These are phyloP conservation scores for Blastobasis lacticolella DNA, from an alignment of 2,888 invertebrate genomes.

Conservation along the genomic window DNA sequence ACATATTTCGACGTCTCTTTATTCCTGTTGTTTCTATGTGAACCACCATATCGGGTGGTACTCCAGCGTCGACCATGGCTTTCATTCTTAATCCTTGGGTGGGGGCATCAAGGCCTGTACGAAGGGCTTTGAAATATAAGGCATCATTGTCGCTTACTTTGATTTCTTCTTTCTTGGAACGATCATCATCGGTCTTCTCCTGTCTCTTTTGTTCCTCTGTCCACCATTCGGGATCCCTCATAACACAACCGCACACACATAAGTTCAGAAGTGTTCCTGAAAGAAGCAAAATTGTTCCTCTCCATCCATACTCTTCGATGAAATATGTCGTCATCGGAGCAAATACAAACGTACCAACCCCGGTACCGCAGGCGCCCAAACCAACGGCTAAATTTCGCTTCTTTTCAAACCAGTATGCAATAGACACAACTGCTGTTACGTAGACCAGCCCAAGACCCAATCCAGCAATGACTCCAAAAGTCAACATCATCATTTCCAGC, in stretches of 20 bases:
- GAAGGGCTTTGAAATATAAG: slow-evolving; percentile 61
- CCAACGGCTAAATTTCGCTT: slow-evolving; percentile 90
- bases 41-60: slow-evolving; percentile 46
- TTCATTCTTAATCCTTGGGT: slow-evolving; percentile 50
- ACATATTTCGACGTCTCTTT: slow-evolving; percentile 35
- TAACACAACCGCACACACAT: slow-evolving; percentile 88
- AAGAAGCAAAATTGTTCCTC: slow-evolving; percentile 85
- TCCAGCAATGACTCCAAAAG: slow-evolving; percentile 89
- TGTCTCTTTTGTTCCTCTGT: slow-evolving; percentile 76
- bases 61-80: slow-evolving; percentile 40
- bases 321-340: slow-evolving; percentile 89
- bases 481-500: slow-evolving; percentile 86
- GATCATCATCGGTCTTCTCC: slow-evolving; percentile 31
- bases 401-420: slow-evolving; percentile 95
- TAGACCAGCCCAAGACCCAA: slow-evolving; percentile 89
- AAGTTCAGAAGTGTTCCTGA: slow-evolving; percentile 89
- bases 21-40: slow-evolving; percentile 48
- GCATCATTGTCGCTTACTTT: slow-evolving; percentile 51
- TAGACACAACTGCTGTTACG: slow-evolving; percentile 92
- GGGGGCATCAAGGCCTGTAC: slow-evolving; percentile 48
- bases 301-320: slow-evolving; percentile 87
- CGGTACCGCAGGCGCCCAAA: slow-evolving; percentile 90
- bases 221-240: slow-evolving; percentile 93
- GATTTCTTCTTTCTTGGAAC: slow-evolving; percentile 37
- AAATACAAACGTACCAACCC: slow-evolving; percentile 91